Conservation (phyloP, 2,888 invertebrate species). For the Fragum sueziense region DNA sequence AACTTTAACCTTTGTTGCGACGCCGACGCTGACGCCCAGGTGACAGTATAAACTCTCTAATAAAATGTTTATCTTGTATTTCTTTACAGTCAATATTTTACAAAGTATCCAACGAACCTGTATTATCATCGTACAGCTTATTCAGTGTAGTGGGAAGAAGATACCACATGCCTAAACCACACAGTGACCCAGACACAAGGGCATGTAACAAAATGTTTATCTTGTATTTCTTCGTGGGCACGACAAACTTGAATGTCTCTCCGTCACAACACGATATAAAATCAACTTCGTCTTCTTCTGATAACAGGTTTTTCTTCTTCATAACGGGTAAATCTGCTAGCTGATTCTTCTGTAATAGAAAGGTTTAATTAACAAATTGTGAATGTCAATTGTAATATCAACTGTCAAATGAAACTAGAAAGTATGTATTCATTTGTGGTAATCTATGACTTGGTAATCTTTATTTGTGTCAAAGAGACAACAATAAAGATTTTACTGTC, state of each 20-base stretch:
- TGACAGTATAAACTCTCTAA: too few species aligned
- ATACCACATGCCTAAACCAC: conserved; percentile 75
- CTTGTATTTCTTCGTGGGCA: conserved; percentile 77
- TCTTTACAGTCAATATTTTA: conserved; percentile 78
- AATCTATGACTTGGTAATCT: too few species aligned
- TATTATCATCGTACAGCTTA: conserved; percentile 70
- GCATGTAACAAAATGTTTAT: conserved; percentile 77
- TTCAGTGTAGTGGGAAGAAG: conserved; percentile 76
- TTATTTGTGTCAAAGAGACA: too few species aligned
- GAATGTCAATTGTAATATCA: too few species aligned
- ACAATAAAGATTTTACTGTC: too few species aligned
- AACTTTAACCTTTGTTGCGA: too few species aligned
- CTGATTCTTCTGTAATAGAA: conserved; percentile 12
- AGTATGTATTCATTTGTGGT: too few species aligned
- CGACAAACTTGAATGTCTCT: conserved; percentile 77
- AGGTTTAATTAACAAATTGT: neutral
- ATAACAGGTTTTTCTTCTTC: conserved; percentile 73
- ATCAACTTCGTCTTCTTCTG: conserved; percentile 79
- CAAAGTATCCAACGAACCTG: too few species aligned
- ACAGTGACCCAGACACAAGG: conserved; percentile 72
- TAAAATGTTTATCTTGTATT: conserved; percentile 75
- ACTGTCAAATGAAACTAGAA: too few species aligned
- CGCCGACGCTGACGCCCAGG: too few species aligned
- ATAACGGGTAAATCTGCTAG: conserved; percentile 41
- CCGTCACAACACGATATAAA: conserved; percentile 79